A percentile compares a stretch with the other conserved stretches of the same genome.
Evolutionary conservation across 2,888 invertebrate genomes (phyloP).

Genomic region (Priocnemis perturbator): DNA sequence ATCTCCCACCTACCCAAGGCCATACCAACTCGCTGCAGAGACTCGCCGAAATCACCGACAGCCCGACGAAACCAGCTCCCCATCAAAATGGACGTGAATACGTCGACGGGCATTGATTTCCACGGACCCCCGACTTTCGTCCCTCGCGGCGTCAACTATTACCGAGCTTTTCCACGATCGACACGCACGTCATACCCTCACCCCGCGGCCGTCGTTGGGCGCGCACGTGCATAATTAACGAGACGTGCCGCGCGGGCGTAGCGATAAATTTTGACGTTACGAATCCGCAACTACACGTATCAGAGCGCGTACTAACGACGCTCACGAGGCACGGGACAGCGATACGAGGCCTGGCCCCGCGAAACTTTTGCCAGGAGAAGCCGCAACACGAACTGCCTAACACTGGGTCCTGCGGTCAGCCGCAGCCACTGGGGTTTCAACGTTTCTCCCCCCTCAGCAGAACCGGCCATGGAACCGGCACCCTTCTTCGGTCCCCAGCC

Average conservation of each 20-base stretch:
- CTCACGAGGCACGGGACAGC: background rate
- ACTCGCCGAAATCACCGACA: background rate
- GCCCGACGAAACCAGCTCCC: slow-evolving; percentile 46
- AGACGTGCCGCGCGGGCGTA: slow-evolving; percentile 47
- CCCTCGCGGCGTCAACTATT: slow-evolving; percentile 32
- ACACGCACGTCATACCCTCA: slow-evolving; percentile 33
- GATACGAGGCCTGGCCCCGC: background rate
- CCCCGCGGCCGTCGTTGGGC: background rate
- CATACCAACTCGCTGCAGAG: too few species aligned
- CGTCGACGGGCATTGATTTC: slow-evolving; percentile 49
- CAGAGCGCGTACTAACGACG: slow-evolving; percentile 14
- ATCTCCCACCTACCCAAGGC: too few species aligned
- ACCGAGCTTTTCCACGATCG: slow-evolving; percentile 48
- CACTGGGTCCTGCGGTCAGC: slow-evolving; percentile 54
- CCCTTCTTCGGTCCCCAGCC: background rate
- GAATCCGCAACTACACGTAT: slow-evolving; percentile 56
- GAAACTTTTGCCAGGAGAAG: slow-evolving; percentile 50
- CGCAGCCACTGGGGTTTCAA: slow-evolving; percentile 38
- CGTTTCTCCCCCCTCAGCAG: slow-evolving; percentile 4
- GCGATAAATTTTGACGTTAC: slow-evolving; percentile 63
- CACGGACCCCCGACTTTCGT: slow-evolving; percentile 37
- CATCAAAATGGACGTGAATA: slow-evolving; percentile 46
- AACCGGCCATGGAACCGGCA: background rate
- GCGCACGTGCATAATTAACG: slow-evolving; percentile 64
- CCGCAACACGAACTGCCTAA: slow-evolving; percentile 56